Evolutionary conservation across 2,797 vertebrate species (phyloP).

Genomic region (Masticophis lateralis): DNA sequence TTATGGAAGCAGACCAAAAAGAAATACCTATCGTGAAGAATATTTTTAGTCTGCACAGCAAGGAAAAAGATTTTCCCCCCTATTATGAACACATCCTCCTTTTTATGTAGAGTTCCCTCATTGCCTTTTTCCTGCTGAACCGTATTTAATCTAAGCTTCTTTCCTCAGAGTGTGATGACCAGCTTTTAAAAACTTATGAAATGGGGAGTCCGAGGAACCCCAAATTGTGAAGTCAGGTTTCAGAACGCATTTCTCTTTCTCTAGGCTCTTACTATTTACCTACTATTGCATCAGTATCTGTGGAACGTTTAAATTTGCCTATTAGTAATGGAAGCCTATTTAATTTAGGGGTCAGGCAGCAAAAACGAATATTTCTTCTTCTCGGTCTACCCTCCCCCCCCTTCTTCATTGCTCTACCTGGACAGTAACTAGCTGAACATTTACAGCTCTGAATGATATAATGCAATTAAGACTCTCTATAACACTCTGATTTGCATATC

Average conservation of each 20-base stretch:
- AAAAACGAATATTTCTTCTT: constrained; percentile 42
- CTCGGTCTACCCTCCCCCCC: constrained; percentile 23
- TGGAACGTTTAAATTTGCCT: constrained; percentile 37
- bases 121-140: constrained; percentile 64
- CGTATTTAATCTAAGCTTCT: constrained; percentile 51
- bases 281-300: constrained; percentile 28
- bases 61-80: constrained; percentile 44
- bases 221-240: constrained; percentile 39
- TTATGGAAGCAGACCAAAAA: background rate
- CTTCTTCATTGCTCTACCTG: constrained; percentile 49
- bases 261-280: constrained; percentile 40
- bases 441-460: constrained; percentile 45
- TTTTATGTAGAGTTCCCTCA: constrained; percentile 9
- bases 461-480: constrained; percentile 45
- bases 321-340: constrained; percentile 38
- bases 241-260: constrained; percentile 54
- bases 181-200: constrained; percentile 51
- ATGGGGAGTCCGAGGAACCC: constrained; percentile 29
- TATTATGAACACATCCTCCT: constrained; percentile 11
- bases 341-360: constrained; percentile 49
- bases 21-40: accelerated
- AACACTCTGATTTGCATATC: constrained; percentile 48
- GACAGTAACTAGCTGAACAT: constrained; percentile 49
- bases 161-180: constrained; percentile 35
- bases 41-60: constrained; percentile 8